phyloP scores from a whole-genome alignment of 2,113 vertebrate genomes.

The Phycodurus eques region DNA sequence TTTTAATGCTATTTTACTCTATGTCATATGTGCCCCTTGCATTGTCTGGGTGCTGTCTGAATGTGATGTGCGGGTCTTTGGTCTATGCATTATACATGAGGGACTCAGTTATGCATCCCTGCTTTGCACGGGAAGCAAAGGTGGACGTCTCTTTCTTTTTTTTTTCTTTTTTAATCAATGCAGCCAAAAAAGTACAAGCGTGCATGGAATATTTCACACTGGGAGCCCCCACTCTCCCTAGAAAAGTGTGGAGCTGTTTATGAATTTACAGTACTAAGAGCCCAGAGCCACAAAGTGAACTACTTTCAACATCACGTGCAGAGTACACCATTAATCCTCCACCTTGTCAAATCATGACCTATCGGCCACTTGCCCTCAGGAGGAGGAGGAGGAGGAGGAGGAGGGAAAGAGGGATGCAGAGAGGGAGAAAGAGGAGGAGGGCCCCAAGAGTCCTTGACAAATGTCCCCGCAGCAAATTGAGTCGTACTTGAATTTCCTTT shows the following conservation, averaged over 20 bases:
- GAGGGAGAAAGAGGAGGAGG: not conserved
- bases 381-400: not conserved
- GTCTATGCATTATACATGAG: conserved; percentile 24
- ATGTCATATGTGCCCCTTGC: conserved; percentile 1
- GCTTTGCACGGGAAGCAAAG: not conserved
- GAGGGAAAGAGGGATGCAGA: not conserved
- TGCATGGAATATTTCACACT: not conserved
- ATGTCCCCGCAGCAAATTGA: conserved; percentile 26
- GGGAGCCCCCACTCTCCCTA: not conserved
- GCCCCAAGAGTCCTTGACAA: conserved; percentile 24
- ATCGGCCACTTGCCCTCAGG: conserved; percentile 32
- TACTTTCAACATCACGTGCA: conserved; percentile 29
- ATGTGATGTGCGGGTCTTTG: conserved; percentile 10
- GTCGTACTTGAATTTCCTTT: conserved; percentile 12
- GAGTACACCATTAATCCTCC: conserved; percentile 47
- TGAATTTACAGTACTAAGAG: conserved; percentile 26
- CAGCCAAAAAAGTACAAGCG: not conserved
- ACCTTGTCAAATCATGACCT: conserved; percentile 46
- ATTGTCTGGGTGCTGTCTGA: conserved; percentile 11
- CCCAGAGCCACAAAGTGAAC: conserved; percentile 34
- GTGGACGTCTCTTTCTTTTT: not conserved
- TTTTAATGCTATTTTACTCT: conserved; percentile 25
- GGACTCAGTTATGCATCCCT: not conserved
- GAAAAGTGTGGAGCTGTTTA: not conserved
- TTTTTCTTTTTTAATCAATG: not conserved